These are phyloP conservation scores for Peromyscus leucopus DNA, from an alignment of 2,113 vertebrate species.

Conservation along the genomic window DNA sequence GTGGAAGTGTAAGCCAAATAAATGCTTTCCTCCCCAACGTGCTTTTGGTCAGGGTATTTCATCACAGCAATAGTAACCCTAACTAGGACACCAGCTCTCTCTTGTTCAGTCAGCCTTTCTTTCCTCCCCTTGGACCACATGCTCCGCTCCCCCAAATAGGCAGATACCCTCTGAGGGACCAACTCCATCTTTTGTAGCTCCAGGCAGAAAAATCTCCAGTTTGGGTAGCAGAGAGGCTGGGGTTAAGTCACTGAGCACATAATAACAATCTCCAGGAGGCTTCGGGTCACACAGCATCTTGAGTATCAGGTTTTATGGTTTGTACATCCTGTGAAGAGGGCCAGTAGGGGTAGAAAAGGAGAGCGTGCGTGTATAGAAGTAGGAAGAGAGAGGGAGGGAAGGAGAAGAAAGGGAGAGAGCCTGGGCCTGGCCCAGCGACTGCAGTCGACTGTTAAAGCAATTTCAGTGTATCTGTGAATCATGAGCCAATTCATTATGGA, in stretches of 20 bases:
- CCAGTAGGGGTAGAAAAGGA: background rate
- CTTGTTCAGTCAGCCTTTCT: background rate
- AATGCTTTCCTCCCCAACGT: background rate
- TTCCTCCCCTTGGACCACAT: background rate
- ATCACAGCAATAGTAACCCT: background rate
- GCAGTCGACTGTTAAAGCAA: conserved; percentile 60
- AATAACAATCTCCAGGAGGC: background rate
- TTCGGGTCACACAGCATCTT: background rate
- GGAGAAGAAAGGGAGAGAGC: background rate
- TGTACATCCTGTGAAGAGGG: background rate
- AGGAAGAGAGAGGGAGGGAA: background rate
- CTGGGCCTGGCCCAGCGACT: conserved; percentile 1
- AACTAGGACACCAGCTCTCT: background rate
- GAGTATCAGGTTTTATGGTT: background rate
- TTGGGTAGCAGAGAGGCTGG: background rate
- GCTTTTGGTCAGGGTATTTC: background rate
- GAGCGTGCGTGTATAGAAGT: background rate
- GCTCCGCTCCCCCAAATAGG: accelerated
- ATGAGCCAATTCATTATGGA: conserved; percentile 64
- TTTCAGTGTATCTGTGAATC: conserved; percentile 72
- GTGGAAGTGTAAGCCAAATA: background rate
- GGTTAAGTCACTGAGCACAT: background rate
- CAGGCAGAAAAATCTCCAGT: background rate
- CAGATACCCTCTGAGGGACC: background rate
- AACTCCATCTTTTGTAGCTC: background rate